Evolutionary conservation across 2,797 vertebrate genomes (phyloP), one percentile per base, ranked within the genome.

Genomic region (Amblyraja radiata): DNA sequence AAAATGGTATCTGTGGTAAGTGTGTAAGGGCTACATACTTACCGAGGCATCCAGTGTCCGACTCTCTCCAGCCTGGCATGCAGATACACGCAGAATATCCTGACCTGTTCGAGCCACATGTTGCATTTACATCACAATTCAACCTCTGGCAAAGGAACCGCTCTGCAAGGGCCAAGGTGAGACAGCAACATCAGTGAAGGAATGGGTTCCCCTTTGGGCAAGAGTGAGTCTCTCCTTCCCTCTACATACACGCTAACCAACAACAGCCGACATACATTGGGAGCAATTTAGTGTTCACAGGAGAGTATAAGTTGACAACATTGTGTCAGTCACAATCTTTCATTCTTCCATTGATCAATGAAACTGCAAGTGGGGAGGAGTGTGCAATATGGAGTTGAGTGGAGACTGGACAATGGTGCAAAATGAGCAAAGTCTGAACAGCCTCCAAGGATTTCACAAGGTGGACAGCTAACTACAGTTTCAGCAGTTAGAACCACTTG

Each of bases 121-220:
- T 39, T 1, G 93, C 68, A 58, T 88, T 93, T 16, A 74, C 65
- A 14, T 93, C 93, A 93, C 93, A 93, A 71, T 88, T n/a, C 80
- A 93, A 6, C 13, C n/a, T 84, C 28, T 21, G 83, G 73, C 93
- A 93, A 16, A 71, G 68, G 21, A 36, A 46, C 8, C 23, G 39
- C 65, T 74, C 93, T 93, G 93, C 28, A 86, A 84, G 73, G 68
- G 74, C 21, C 23, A 83, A 77, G 46, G 18, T 13, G 23, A 54
- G 16, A 54, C 71, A 28, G 39, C 6, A 7, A 74, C 25, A 74
- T 91, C 21, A 91, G 46, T 54, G 46, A 54, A 54, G 46, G 46
- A 6, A 54, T 54, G 46, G 46, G 2, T 71, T 71, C 18, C 8
- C 68, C 18, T 3, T 71, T 71, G 68, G 18, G 68, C 18, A 71